phyloP scores from a whole-genome alignment of 1,140 invertebrate species.

The Magallana ariakensis region DNA sequence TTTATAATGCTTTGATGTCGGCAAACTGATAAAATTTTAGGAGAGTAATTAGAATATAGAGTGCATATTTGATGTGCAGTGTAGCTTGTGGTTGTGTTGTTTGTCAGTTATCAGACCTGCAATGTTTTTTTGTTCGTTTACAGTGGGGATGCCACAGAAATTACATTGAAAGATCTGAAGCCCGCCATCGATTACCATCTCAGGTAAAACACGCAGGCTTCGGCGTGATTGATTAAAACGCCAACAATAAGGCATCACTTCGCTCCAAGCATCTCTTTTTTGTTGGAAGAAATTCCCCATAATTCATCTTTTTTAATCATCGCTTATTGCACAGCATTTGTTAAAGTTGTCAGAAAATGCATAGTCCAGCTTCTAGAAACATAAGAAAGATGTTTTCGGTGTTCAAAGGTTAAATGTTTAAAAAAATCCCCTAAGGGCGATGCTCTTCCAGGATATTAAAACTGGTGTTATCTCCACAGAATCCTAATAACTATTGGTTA shows the following conservation, averaged over 20 bases:
- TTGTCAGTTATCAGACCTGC: neutral
- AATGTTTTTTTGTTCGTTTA: conserved; percentile 54
- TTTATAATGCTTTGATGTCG: neutral
- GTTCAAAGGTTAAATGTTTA: neutral
- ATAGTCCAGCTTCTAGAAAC: neutral
- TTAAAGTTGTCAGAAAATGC: neutral
- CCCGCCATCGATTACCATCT: conserved; percentile 90
- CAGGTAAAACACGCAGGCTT: conserved; percentile 78
- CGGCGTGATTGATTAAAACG: neutral
- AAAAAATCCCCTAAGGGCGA: neutral
- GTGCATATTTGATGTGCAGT: neutral
- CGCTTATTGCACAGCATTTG: neutral
- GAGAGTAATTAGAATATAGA: conserved; percentile 15
- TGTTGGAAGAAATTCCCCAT: neutral
- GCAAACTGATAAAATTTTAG: neutral
- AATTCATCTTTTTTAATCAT: neutral
- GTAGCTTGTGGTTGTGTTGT: conserved; percentile 8
- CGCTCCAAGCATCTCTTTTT: neutral
- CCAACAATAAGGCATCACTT: neutral
- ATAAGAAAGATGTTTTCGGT: neutral
- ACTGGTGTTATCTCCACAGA: neutral
- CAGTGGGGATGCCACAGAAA: conserved; percentile 79
- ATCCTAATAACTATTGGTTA: neutral
- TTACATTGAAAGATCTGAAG: conserved; percentile 86
- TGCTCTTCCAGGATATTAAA: neutral